A percentile compares a stretch with the other conserved stretches of the same genome.
Evolutionary conservation across 2,797 vertebrate species (phyloP).

Genomic region (Lates japonicus): DNA sequence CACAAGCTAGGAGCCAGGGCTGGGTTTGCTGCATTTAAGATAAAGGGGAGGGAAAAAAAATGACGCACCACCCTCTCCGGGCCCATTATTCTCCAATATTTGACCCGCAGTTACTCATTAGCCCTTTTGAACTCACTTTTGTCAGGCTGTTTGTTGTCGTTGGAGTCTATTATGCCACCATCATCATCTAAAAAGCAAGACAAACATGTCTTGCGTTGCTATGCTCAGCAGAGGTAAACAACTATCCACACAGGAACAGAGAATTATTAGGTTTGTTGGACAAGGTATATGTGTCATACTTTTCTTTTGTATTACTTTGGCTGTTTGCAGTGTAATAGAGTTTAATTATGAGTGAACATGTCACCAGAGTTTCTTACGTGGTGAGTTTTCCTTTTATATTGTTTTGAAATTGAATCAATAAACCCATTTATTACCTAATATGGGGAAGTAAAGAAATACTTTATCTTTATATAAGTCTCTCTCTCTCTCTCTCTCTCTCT

Average conservation of each 20-base stretch:
- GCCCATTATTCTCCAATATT: slow-evolving; percentile 67
- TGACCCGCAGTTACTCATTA: slow-evolving; percentile 84
- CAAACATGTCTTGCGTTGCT: slow-evolving; percentile 71
- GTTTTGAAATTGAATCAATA: slow-evolving; percentile 45
- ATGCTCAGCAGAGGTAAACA: slow-evolving; percentile 60
- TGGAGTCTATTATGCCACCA: slow-evolving; percentile 72
- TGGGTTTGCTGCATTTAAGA: slow-evolving; percentile 37
- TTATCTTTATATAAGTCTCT: neutral
- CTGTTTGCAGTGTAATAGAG: slow-evolving; percentile 44
- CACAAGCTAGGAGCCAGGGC: slow-evolving; percentile 50
- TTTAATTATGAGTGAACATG: slow-evolving; percentile 48
- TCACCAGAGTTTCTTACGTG: slow-evolving; percentile 16
- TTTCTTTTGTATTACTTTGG: slow-evolving; percentile 47
- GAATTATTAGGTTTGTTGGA: slow-evolving; percentile 33
- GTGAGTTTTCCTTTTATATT: slow-evolving; percentile 25
- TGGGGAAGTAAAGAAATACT: neutral
- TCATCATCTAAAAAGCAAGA: slow-evolving; percentile 71
- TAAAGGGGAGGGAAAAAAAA: slow-evolving; percentile 9
- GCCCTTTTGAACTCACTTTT: slow-evolving; percentile 68
- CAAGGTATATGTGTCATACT: slow-evolving; percentile 58
- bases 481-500: neutral
- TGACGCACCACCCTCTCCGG: slow-evolving; percentile 13
- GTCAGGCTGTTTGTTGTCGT: slow-evolving; percentile 74
- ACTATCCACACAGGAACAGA: slow-evolving; percentile 27
- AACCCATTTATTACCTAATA: slow-evolving; percentile 30